Evolutionary conservation across 2,797 vertebrate genomes (phyloP), one percentile per base, ranked within the genome.

Genomic region (Emydoidea blandingii): DNA sequence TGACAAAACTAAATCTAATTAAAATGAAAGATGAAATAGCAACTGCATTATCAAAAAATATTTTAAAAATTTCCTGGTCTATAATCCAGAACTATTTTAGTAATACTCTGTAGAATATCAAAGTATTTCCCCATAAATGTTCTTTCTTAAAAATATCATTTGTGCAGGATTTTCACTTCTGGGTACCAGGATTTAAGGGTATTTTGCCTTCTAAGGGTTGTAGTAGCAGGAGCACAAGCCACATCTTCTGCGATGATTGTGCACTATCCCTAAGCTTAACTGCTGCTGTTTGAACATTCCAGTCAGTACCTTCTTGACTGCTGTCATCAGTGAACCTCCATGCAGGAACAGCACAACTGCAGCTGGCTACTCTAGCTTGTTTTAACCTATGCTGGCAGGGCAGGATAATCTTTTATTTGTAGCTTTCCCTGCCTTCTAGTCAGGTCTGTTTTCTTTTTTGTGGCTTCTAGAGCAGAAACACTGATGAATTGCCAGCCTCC

Each of bases 251-350:
- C 10, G 18, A n/a, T 54, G 37, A 54, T 95, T 29, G 3, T 88
- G 31, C 50, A 50, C 50, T 50, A 50, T 50, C 50, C 50, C 50
- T 50, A 50, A 50, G 50, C 2, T 62, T 85, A 10, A 4, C 47
- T 41, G 8, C 34, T 85, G n/a, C 41, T 89, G 8, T 68, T 37
- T 68, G n/a, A 68, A 68, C 18, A 21, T 37, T 68, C n/a, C n/a
- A 68, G 65, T 37, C n/a, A n/a, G 18, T 87, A 34, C 0, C 0
- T 53, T 78, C 27, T 21, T 53, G 18, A 1, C 41, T 53, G 3
- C 37, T 21, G 2, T 1, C 19, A n/a, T 85, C 87, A 2, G 0
- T 41, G 65, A 37, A 68, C 16, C n/a, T 68, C n/a, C 65, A 37
- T 37, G 18, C n/a, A n/a, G n/a, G 16, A 68, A 9, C 31, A 18